These are phyloP conservation scores for Leptocoma aspasia DNA, from an alignment of 2,113 vertebrate species.

Conservation along the genomic window DNA sequence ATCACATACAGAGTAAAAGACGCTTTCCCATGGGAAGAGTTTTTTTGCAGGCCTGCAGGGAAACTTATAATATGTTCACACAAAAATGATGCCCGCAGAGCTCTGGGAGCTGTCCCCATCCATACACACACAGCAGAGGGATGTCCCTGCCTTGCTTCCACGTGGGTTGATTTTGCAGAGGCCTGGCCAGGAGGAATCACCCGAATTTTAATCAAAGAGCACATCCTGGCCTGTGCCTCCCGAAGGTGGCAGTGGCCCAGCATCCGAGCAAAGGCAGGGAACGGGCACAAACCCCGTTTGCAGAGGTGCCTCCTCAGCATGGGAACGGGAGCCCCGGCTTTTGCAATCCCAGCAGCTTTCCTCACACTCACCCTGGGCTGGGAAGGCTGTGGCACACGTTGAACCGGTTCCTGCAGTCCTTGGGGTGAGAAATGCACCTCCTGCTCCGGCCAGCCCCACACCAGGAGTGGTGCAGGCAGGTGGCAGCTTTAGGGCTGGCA, in stretches of 20 bases:
- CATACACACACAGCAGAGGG: fast-evolving
- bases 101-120: fast-evolving
- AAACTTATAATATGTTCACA: too few relatives aligned
- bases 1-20: too few relatives aligned
- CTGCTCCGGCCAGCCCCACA: neutral
- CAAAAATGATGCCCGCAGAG: neutral
- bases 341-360: neutral
- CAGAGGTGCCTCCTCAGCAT: neutral
- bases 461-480: neutral
- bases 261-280: neutral
- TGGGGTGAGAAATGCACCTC: neutral
- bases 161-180: neutral
- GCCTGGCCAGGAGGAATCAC: neutral
- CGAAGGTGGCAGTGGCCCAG: neutral
- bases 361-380: neutral
- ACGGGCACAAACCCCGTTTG: fast-evolving
- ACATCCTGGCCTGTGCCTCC: fast-evolving
- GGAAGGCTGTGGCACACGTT: neutral
- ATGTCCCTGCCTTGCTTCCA: neutral
- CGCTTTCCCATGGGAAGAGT: too few relatives aligned
- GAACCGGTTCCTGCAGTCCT: neutral
- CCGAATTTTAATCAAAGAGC: neutral
- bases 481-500: neutral
- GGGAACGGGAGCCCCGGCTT: neutral
- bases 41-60: too few relatives aligned